These are phyloP conservation scores for Chionodraco myersi DNA, from an alignment of 2,113 vertebrate species.

Conservation along the genomic window DNA sequence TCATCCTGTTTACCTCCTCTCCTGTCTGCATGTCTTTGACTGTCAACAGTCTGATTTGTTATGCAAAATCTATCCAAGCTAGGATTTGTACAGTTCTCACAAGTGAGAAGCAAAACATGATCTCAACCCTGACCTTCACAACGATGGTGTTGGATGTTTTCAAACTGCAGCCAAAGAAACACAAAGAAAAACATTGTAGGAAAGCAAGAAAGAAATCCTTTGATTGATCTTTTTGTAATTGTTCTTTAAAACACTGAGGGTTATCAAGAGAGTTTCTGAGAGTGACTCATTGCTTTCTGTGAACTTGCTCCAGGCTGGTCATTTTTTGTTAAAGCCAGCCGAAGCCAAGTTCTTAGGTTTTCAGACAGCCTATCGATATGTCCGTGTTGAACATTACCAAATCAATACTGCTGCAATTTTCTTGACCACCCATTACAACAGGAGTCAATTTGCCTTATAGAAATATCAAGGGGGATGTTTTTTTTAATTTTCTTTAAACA, in stretches of 20 bases:
- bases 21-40: constrained; percentile 27
- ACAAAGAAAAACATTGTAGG: background rate
- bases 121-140: constrained; percentile 23
- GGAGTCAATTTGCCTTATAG: constrained; percentile 71
- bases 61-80: constrained; percentile 47
- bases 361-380: constrained; percentile 76
- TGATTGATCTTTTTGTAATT: constrained; percentile 14
- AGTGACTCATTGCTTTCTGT: constrained; percentile 70
- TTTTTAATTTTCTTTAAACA: constrained; percentile 18
- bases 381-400: constrained; percentile 72
- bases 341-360: constrained; percentile 67
- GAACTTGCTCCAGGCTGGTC: constrained; percentile 70
- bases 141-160: constrained; percentile 22
- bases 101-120: constrained; percentile 33
- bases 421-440: constrained; percentile 72
- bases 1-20: constrained; percentile 10
- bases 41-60: constrained; percentile 52
- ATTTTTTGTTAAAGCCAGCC: constrained; percentile 73
- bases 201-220: constrained; percentile 21
- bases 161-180: constrained; percentile 12
- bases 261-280: constrained; percentile 63
- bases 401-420: constrained; percentile 81
- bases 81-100: constrained; percentile 46
- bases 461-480: constrained; percentile 60
- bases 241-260: constrained; percentile 31